phyloP scores from a whole-genome alignment of 1,140 invertebrate species.

The Tetraneura akinire region DNA sequence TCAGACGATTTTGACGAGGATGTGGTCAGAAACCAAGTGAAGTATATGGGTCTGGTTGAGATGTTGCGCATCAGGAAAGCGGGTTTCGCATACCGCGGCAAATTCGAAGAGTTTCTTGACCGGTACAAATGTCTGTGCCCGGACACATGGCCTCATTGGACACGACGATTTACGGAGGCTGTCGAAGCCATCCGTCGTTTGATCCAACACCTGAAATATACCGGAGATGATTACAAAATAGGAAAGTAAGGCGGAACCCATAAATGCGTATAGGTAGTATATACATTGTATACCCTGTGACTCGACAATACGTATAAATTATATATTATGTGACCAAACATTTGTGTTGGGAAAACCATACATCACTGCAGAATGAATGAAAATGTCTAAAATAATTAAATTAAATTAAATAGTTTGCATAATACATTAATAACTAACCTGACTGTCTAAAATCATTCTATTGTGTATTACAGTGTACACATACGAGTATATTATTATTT shows the following conservation, averaged over 20 bases:
- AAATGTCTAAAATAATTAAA: too few relatives aligned
- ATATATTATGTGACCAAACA: too few relatives aligned
- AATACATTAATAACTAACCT: too few relatives aligned
- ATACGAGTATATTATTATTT: too few relatives aligned
- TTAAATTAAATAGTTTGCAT: too few relatives aligned
- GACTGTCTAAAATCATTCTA: too few relatives aligned
- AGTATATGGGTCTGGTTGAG: slow-evolving; percentile 63
- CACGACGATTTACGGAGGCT: background rate
- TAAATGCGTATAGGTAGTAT: too few relatives aligned
- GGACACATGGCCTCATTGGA: slow-evolving; percentile 73
- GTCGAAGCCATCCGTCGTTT: background rate
- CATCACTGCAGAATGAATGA: too few relatives aligned
- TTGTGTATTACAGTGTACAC: too few relatives aligned
- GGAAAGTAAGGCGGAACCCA: slow-evolving; percentile 10
- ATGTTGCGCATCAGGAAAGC: slow-evolving; percentile 68
- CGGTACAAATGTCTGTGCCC: slow-evolving; percentile 74
- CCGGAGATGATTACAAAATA: slow-evolving; percentile 25
- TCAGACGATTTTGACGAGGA: slow-evolving; percentile 29
- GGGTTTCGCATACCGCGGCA: slow-evolving; percentile 69
- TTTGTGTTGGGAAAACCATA: too few relatives aligned
- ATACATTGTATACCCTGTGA: too few relatives aligned
- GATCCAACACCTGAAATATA: slow-evolving; percentile 1
- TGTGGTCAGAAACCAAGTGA: slow-evolving; percentile 35
- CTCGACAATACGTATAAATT: too few relatives aligned
- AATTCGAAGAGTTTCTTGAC: slow-evolving; percentile 68